phyloP scores from a whole-genome alignment of 2,797 vertebrate species.

The Myoxocephalus aenaeus region DNA sequence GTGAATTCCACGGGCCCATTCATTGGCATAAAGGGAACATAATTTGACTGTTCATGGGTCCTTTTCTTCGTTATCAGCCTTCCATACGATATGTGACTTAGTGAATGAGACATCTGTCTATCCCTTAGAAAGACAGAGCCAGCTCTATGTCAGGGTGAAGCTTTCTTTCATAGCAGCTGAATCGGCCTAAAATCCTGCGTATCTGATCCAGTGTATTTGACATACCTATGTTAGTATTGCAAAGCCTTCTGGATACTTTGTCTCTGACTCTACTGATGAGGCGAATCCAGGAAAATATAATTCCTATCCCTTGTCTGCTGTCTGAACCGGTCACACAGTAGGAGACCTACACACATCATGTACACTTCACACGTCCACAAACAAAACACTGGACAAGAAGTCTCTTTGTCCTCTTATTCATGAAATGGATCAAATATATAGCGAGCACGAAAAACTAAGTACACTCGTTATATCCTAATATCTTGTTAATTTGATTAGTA shows the following conservation, averaged over 20 bases:
- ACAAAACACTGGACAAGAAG: neutral
- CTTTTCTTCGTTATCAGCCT: conserved; percentile 41
- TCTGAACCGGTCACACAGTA: neutral
- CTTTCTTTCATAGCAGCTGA: conserved; percentile 10
- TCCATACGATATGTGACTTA: conserved; percentile 48
- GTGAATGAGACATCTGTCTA: conserved; percentile 62
- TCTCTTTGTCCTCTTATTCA: neutral
- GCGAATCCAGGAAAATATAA: neutral
- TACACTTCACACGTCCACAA: neutral
- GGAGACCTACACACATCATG: neutral
- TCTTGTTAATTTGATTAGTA: neutral
- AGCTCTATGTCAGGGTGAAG: conserved; percentile 29
- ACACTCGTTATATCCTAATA: neutral
- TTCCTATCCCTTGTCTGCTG: neutral
- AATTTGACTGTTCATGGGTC: conserved; percentile 56
- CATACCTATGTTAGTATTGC: neutral
- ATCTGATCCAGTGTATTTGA: neutral
- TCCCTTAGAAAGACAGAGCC: conserved; percentile 36
- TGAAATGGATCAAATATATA: neutral
- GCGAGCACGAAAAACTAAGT: neutral
- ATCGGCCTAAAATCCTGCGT: conserved; percentile 3
- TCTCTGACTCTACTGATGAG: neutral
- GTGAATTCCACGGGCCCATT: conserved; percentile 62
- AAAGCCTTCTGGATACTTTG: neutral
- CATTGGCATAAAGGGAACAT: conserved; percentile 45